Evolutionary conservation across 2,113 vertebrate genomes (phyloP).

Genomic region (Patagioenas fasciata): DNA sequence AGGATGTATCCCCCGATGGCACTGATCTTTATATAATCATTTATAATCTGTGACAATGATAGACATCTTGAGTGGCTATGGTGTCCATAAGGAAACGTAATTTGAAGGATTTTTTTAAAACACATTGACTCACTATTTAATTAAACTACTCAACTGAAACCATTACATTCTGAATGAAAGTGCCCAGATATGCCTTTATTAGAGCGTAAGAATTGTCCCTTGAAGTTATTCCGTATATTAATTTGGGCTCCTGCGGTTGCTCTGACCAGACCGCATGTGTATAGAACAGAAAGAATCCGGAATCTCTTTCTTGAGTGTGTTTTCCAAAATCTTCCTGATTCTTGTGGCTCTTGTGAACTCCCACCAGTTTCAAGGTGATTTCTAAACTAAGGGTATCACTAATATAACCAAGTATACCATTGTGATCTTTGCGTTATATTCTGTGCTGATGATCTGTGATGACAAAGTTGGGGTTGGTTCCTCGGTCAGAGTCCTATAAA

Average conservation of each 20-base stretch:
- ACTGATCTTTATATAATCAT: background rate
- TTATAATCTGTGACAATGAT: background rate
- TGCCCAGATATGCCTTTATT: background rate
- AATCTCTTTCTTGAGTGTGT: background rate
- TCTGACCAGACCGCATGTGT: background rate
- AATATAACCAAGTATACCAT: background rate
- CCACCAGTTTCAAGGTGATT: background rate
- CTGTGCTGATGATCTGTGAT: background rate
- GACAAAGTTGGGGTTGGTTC: accelerated
- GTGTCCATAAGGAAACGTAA: background rate
- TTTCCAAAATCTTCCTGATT: background rate
- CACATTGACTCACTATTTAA: background rate
- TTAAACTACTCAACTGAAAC: background rate
- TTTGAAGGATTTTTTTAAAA: background rate
- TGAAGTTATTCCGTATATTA: background rate
- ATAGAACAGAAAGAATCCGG: background rate
- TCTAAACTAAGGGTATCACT: background rate
- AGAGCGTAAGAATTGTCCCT: background rate
- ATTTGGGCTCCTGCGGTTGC: background rate
- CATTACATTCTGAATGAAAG: background rate
- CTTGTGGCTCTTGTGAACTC: background rate
- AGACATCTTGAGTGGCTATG: background rate
- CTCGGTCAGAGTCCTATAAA: background rate
- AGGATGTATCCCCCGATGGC: background rate
- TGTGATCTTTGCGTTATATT: background rate